A percentile compares a stretch with the other conserved stretches of the same genome.
Conservation (phyloP, 2,113 vertebrate species). For the Pitta sordida region DNA sequence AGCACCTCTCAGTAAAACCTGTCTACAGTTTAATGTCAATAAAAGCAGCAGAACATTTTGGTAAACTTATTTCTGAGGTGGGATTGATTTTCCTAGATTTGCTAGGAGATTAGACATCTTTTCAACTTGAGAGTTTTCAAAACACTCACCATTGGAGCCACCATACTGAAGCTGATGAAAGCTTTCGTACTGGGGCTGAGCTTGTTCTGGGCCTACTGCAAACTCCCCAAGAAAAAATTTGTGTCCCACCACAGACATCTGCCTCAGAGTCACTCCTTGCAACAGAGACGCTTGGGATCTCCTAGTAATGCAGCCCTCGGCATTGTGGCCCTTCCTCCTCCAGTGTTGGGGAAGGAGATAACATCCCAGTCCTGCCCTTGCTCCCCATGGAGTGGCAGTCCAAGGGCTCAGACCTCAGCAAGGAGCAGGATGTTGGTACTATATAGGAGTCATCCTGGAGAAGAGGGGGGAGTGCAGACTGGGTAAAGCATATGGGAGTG, state of each 20-base stretch:
- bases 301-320: not conserved
- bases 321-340: not conserved
- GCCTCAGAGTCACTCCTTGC: not conserved
- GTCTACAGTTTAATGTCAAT: not conserved
- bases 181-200: rapidly evolving
- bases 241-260: not conserved
- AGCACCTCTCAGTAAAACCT: not conserved
- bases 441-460: not conserved
- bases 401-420: not conserved
- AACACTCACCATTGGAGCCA: not conserved
- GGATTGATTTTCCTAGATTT: slow-evolving; percentile 1
- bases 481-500: rapidly evolving
- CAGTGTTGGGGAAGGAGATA: not conserved
- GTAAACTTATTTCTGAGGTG: not conserved
- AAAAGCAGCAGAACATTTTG: slow-evolving; percentile 1
- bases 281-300: not conserved
- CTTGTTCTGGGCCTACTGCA: not conserved
- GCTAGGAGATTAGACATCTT: not conserved
- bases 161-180: not conserved
- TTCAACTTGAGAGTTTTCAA: not conserved
- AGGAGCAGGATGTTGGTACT: not conserved
- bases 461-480: not conserved
- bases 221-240: not conserved
- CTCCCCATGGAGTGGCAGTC: not conserved
- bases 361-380: not conserved